Evolutionary conservation across 2,113 vertebrate species (phyloP), one percentile per base, ranked within the genome.

Genomic region (Catharus minimus): DNA sequence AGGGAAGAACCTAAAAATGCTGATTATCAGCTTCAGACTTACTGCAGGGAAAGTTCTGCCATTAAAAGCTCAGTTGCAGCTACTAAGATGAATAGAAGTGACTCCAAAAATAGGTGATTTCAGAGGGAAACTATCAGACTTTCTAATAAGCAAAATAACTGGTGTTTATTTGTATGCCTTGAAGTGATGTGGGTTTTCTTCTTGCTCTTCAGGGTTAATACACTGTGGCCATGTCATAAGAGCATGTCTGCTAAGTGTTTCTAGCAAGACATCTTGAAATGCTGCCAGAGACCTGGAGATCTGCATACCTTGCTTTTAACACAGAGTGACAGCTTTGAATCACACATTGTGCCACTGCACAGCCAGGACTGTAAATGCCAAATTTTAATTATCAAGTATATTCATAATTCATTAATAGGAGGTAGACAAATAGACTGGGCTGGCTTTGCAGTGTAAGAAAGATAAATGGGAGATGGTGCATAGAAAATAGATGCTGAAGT

Each of bases 371-470:
- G 61, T 67, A 66, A 95, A 95, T 77, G 82, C 11, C 22, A 11
- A 58, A 38, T 89, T 95, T 94, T 96, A 92, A 92, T 95, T 94
- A 81, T 84, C 69, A 33, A 43, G 18, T 86, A 4, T 86, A 82
- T 93, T 96, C 95, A 92, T 82, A 91, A 92, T 95, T 92, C 60
- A 71, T 79, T 90, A 92, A 88, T 82, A 67, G 53, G 49, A 94
- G 68, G 19, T 13, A 86, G 86, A 86, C 36, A 88, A 41, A 94
- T 72, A 91, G 85, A 41, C 47, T 1, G 5, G 21, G 26, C 62
- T 87, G 74, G 50, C 64, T 94, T 83, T 82, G 53, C 50, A 82
- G 73, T 65, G 38, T 49, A 49, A 43, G 73, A 72, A 72, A 56
- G 64, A 72, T 58, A 83, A 95, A 93, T 83, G 43, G 50, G 94